Evolutionary conservation across 2,888 invertebrate species (phyloP), one percentile per base, ranked within the genome.

Genomic region (Troides helena): DNA sequence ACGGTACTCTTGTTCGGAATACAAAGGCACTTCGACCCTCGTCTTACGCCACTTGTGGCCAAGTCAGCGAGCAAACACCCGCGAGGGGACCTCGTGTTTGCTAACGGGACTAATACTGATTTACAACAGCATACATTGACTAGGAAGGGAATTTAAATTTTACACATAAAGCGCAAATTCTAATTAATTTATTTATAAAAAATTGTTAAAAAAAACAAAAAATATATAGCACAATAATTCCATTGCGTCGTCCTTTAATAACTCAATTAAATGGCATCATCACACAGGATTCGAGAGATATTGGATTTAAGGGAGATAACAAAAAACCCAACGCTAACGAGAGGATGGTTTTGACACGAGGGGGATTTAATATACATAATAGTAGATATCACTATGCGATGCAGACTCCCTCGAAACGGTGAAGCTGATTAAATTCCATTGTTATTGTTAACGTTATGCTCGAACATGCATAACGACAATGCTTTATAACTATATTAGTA

Each of bases 241-340:
- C 7, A 39, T 39, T 39, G 10, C 39, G 39, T 10, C 39, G 10
- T 12, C 5, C 17, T 14, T 50, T 87, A 89, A 90, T 90, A 90
- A 90, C 89, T 90, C 87, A 89, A 91, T 91, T 91, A 90, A 82
- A 84, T 75, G 82, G 83, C 85, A 87, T 86, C 83, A 83, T 81
- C 88, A 86, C 77, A 81, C 78, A 80, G 80, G 79, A 74, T 76
- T 71, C 30, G 65, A 58, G 76, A 75, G 83, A 84, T 82, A 84
- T 79, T 79, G 77, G 80, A 81, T 78, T 79, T 74, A 73, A 73
- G 77, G 74, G 70, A 78, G 82, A 86, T 83, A 86, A 82, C 58
- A 80, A 81, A 85, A 75, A 86, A 89, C 86, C 21, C 74, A 75
- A 81, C 77, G 75, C 72, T 72, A 70, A 72, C 69, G 79, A 81